Percentiles rank a stretch among this genome's conserved stretches.
These are phyloP conservation scores for Pseudois nayaur DNA, from an alignment of 2,113 vertebrate genomes.

Conservation along the genomic window DNA sequence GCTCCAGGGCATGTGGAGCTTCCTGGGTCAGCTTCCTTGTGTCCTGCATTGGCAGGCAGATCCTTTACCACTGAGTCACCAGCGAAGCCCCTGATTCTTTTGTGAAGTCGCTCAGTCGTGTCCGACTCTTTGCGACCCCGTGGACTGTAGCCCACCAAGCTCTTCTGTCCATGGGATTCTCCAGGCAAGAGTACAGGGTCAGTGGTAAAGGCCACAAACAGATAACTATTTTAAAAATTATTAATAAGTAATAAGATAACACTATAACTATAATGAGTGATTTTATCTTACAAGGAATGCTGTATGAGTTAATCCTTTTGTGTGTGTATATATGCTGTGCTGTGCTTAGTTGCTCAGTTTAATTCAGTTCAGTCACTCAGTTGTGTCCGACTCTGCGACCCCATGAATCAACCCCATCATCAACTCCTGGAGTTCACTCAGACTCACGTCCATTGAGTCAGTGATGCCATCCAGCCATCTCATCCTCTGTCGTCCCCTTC, in stretches of 20 bases:
- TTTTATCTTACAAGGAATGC: background rate
- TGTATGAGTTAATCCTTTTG: background rate
- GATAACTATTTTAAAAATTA: background rate
- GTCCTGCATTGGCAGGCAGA: background rate
- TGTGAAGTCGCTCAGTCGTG: too few relatives aligned
- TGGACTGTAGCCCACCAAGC: too few relatives aligned
- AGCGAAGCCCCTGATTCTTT: background rate
- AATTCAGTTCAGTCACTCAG: background rate
- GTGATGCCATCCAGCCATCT: too few relatives aligned
- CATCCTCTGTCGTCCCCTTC: too few relatives aligned
- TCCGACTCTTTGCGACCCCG: too few relatives aligned
- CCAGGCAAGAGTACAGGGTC: background rate
- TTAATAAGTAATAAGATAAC: background rate
- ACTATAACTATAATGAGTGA: background rate
- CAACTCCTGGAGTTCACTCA: too few relatives aligned
- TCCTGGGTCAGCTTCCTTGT: background rate
- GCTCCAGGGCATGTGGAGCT: background rate
- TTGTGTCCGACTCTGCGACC: background rate
- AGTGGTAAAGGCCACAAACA: background rate
- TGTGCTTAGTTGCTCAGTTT: background rate
- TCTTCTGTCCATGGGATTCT: too few relatives aligned
- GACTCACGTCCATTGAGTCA: fast-evolving
- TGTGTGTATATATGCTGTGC: background rate
- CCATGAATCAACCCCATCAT: too few relatives aligned
- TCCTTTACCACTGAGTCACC: background rate